These are phyloP conservation scores for Mesorhabditis sp. DNA, from an alignment of 2,888 invertebrate genomes.

Conservation along the genomic window DNA sequence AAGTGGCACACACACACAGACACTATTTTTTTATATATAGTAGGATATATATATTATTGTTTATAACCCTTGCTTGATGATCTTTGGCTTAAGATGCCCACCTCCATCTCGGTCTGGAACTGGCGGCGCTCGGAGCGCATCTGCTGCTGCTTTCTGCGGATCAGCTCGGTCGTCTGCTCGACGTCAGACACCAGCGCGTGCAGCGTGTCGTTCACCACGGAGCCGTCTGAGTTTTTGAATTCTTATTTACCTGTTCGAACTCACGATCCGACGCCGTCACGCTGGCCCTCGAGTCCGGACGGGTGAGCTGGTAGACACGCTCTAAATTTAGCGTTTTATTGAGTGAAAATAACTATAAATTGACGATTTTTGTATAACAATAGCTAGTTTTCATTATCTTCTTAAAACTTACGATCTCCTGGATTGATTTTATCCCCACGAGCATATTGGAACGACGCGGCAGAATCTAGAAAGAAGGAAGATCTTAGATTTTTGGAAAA, in stretches of 20 bases:
- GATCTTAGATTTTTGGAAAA: background rate
- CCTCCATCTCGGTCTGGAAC: constrained; percentile 56
- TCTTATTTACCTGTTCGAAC: background rate
- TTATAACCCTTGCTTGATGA: too few species aligned
- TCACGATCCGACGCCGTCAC: background rate
- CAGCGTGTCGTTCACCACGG: constrained; percentile 47
- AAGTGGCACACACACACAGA: too few species aligned
- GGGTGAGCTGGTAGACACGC: background rate
- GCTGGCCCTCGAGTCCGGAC: background rate
- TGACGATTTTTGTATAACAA: background rate
- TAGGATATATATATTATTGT: too few species aligned
- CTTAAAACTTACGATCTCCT: background rate
- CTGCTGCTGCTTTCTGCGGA: constrained; percentile 49
- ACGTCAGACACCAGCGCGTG: constrained; percentile 50
- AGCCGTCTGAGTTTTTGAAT: constrained; percentile 38
- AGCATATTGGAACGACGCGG: background rate
- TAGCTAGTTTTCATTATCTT: background rate
- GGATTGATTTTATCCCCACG: background rate
- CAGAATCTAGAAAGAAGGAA: background rate
- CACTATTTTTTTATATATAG: too few species aligned
- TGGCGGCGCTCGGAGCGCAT: constrained; percentile 42
- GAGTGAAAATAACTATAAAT: too few species aligned
- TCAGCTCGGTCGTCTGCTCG: constrained; percentile 53
- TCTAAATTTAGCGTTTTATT: background rate
- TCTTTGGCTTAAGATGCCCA: constrained; percentile 7